phyloP scores from a whole-genome alignment of 2,888 invertebrate species.

The Microdon myrmicae region DNA sequence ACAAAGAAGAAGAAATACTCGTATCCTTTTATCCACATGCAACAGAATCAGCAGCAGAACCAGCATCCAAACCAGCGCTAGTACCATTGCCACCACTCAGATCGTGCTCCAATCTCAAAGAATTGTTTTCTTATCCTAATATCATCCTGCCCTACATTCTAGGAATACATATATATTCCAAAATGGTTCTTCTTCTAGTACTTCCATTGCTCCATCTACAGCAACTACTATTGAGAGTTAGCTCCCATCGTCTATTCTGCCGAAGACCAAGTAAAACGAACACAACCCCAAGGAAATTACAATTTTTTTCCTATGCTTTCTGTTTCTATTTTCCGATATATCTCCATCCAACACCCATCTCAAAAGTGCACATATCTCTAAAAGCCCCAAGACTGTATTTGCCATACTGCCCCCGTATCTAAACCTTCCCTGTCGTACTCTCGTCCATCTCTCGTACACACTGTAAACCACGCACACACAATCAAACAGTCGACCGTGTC shows the following conservation, averaged over 20 bases:
- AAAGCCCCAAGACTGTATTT: too few species aligned
- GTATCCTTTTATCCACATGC: constrained; percentile 3
- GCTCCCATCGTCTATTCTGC: constrained; percentile 15
- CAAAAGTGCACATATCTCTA: constrained; percentile 7
- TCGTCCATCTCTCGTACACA: not conserved
- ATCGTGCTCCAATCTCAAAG: constrained; percentile 22
- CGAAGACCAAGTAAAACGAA: constrained; percentile 22
- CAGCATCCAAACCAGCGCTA: constrained; percentile 2
- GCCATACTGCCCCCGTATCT: constrained; percentile 1
- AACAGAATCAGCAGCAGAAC: constrained; percentile 5
- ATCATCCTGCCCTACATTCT: constrained; percentile 41
- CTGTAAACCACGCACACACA: not conserved
- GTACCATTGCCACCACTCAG: constrained; percentile 15
- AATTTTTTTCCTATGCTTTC: not conserved
- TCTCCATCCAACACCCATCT: constrained; percentile 6
- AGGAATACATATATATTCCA: constrained; percentile 6
- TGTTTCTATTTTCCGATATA: constrained; percentile 12
- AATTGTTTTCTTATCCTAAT: constrained; percentile 30
- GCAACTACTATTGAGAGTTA: constrained; percentile 13
- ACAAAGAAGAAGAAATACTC: constrained; percentile 32
- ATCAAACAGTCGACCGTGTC: constrained; percentile 31
- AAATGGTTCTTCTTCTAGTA: not conserved
- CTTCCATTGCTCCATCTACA: not conserved
- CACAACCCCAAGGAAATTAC: constrained; percentile 3
- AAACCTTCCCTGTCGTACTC: constrained; percentile 6